A percentile compares a stretch with the other conserved stretches of the same genome.
Evolutionary conservation across 2,113 vertebrate genomes (phyloP).

Genomic region (Helogale parvula): DNA sequence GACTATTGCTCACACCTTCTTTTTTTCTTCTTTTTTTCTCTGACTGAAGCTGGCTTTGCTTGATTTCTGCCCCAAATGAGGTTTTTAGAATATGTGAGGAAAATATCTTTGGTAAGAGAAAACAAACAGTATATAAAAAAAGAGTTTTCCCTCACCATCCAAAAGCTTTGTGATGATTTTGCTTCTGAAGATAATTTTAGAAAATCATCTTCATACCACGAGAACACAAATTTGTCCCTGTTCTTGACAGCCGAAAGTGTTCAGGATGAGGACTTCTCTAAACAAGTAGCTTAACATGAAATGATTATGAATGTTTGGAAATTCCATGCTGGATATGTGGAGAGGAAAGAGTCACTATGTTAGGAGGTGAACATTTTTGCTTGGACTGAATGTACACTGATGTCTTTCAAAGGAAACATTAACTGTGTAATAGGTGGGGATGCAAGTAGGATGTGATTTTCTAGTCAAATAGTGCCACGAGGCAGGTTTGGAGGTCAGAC

Average conservation of each 20-base stretch:
- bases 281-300: slow-evolving; percentile 66
- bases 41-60: not conserved
- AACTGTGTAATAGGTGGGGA: not conserved
- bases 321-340: slow-evolving; percentile 15
- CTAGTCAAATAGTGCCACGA: not conserved
- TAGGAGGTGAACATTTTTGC: slow-evolving; percentile 42
- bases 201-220: slow-evolving; percentile 59
- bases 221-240: slow-evolving; percentile 41
- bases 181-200: slow-evolving; percentile 66
- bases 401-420: slow-evolving; percentile 38
- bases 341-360: slow-evolving; percentile 45
- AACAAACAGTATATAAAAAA: not conserved
- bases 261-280: slow-evolving; percentile 69
- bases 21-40: not conserved
- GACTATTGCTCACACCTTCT: not conserved
- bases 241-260: slow-evolving; percentile 69
- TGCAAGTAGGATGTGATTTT: not conserved
- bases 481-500: not conserved
- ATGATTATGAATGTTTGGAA: slow-evolving; percentile 71
- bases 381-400: not conserved
- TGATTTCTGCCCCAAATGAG: slow-evolving; percentile 30
- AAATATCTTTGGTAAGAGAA: slow-evolving; percentile 45
- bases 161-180: slow-evolving; percentile 60
- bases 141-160: not conserved
- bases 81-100: slow-evolving; percentile 36